Base-by-base conservation (phyloP, 2,113 vertebrate species). In the Sarotherodon lohbergeri region DNA sequence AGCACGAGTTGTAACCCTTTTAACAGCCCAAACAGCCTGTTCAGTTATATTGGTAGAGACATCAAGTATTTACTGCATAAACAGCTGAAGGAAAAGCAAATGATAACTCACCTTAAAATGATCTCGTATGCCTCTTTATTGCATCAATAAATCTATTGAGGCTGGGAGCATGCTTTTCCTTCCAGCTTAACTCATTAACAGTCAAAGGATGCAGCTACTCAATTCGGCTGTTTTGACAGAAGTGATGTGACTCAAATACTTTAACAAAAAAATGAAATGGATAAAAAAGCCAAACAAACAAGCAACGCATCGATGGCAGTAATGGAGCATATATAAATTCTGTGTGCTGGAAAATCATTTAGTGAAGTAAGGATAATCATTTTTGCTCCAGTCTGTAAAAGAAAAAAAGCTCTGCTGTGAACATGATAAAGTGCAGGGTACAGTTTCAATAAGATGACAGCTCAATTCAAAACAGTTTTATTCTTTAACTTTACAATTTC, bases 71-170 rank as follows among this genome's bases (percentile, higher is more conserved):
- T 76, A 29, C 68, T 83, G 9, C 55, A 17, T 29, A 59, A 22
- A 56, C 36, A 86, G 11, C 41, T 27, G 78, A 50, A 81, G 32
- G 43, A 46, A 87, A 83, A 83, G 27, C 80, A 81, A 63, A 80
- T 48, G 29, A 34, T 46, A 48, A 80, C 46, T 41, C 29, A 24
- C 9, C 29, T 73, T 88, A n/a, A 79, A 88, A 82, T 82, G 68
- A 82, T 80, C 82, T 83, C 29, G 6, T 24, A 78, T 59, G 48
- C 50, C 48, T 89, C 82, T 87, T 89, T 89, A 85, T 32, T 36
- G 82, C 80, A 63, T 89, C 82, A 52, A 87, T 93, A 81, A 88
- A 90, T 89, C 63, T 68, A 76, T 34, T 13, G 56, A 73, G 36
- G 54, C 8, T 43, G 80, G 82, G 50, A 78, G 76, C 81, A 17